A percentile compares a stretch with the other conserved stretches of the same genome.
phyloP scores from a whole-genome alignment of 1,140 invertebrate genomes.

The Acyrthosiphon pisum region DNA sequence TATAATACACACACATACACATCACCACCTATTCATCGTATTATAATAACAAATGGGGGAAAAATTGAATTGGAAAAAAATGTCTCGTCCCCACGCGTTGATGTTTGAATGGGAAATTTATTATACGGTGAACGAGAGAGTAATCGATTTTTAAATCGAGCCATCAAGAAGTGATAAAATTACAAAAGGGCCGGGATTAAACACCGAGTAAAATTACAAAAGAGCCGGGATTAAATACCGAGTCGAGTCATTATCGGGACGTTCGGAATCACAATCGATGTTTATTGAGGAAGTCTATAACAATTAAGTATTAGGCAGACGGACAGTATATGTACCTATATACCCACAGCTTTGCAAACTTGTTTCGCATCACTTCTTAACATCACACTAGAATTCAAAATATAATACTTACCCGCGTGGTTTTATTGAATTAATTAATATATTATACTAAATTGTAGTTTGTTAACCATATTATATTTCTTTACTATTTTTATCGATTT shows the following conservation, averaged over 20 bases:
- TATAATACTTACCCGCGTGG: neutral
- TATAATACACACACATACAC: neutral
- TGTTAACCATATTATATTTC: no score
- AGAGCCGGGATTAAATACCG: neutral
- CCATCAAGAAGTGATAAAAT: constrained; percentile 12
- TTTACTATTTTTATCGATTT: neutral
- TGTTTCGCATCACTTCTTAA: neutral
- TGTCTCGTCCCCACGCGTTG: neutral
- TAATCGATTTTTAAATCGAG: constrained; percentile 16
- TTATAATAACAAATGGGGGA: neutral
- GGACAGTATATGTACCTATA: neutral
- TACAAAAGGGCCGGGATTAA: neutral
- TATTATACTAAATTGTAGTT: neutral
- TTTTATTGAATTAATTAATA: neutral
- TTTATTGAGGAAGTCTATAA: neutral
- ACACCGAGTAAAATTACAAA: constrained; percentile 4
- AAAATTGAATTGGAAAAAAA: constrained; percentile 22
- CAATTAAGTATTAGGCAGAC: neutral
- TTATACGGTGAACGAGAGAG: neutral
- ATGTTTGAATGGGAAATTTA: neutral
- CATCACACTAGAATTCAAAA: neutral
- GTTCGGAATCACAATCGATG: neutral
- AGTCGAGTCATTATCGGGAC: neutral
- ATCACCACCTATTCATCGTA: neutral
- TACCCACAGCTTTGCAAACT: neutral